phyloP scores from a whole-genome alignment of 2,797 vertebrate genomes.

The Lutjanus campechanus region DNA sequence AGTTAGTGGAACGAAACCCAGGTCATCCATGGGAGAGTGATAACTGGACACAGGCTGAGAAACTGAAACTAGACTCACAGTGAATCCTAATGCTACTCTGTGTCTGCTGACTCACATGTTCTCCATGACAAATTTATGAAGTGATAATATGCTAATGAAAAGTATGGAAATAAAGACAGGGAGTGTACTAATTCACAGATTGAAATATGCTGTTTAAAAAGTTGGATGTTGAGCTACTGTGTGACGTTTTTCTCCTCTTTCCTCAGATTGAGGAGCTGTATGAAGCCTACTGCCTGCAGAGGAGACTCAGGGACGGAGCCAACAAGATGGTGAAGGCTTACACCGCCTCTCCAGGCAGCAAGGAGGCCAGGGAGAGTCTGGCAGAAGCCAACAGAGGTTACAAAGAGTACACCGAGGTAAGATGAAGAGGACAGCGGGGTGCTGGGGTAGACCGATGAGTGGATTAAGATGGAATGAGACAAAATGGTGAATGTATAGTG shows the following conservation, averaged over 20 bases:
- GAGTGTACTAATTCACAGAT: neutral
- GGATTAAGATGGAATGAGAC: too few species aligned
- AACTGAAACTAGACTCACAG: too few species aligned
- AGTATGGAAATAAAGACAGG: neutral
- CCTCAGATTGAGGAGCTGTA: conserved; percentile 95
- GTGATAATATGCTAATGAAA: neutral
- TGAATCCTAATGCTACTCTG: too few species aligned
- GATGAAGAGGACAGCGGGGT: neutral
- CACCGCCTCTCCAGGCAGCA: conserved; percentile 89
- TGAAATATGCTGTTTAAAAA: neutral
- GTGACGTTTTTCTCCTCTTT: neutral
- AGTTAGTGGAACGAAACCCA: too few species aligned
- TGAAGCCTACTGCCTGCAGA: conserved; percentile 95
- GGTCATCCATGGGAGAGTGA: too few species aligned
- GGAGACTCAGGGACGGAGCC: conserved; percentile 93
- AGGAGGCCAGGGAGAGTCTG: conserved; percentile 94
- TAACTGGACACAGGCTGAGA: too few species aligned
- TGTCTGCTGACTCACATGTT: neutral
- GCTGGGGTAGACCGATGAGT: neutral
- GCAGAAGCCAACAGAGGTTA: conserved; percentile 94
- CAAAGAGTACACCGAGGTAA: conserved; percentile 96
- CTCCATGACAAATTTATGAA: neutral
- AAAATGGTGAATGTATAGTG: too few species aligned
- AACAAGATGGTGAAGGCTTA: conserved; percentile 97
- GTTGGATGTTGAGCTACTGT: neutral